These are phyloP conservation scores for Eustalomyia histrio DNA, from an alignment of 2,888 invertebrate species.

Conservation along the genomic window DNA sequence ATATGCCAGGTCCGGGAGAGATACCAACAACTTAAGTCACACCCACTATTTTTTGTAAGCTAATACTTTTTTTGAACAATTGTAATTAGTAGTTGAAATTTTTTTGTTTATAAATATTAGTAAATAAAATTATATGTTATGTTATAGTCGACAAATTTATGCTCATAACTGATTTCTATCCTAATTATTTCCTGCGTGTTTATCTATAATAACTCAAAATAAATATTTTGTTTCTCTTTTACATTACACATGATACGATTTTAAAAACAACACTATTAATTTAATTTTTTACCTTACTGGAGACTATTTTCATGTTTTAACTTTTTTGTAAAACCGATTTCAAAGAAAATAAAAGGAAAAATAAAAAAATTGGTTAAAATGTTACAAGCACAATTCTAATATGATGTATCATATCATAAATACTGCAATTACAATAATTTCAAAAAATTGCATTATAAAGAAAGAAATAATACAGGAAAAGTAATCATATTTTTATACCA, in stretches of 20 bases:
- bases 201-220: neutral
- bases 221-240: neutral
- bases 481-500: conserved; percentile 15
- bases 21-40: too few species aligned
- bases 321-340: neutral
- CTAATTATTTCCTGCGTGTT: too few species aligned
- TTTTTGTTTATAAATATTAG: too few species aligned
- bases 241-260: neutral
- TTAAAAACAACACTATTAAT: neutral
- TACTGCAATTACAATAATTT: conserved; percentile 9
- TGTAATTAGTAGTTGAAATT: too few species aligned
- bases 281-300: neutral
- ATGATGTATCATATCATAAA: conserved; percentile 13
- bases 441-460: neutral
- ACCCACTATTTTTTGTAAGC: too few species aligned
- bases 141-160: too few species aligned
- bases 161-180: too few species aligned
- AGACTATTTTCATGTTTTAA: too few species aligned
- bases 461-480: neutral
- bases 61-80: too few species aligned
- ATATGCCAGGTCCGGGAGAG: too few species aligned
- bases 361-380: neutral
- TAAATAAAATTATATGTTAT: too few species aligned
- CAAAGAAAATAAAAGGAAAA: neutral
- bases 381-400: neutral